Base-by-base conservation (phyloP, 2,888 invertebrate species). In the Phyllotreta cruciferae region DNA sequence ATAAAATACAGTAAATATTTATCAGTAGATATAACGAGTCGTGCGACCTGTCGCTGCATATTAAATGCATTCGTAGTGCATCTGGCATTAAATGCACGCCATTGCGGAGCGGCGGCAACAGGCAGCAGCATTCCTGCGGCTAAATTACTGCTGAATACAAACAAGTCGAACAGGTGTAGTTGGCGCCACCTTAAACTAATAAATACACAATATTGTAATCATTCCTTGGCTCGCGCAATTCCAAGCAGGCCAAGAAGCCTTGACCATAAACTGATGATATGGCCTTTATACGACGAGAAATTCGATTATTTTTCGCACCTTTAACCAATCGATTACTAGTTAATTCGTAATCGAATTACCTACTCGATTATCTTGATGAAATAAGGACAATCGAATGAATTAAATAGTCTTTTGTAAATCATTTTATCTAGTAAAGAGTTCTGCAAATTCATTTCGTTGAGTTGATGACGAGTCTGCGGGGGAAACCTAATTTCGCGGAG, bases 141-240 rank as follows among this genome's bases (percentile, higher is more conserved):
- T 60, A 54, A 66, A 63, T 55, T 47, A 60, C 61, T 52, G 8
- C 35, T 49, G 58, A 50, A 39, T 37, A 61, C 62, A 57, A 66
- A 68, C 68, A 66, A 64, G 68, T 68, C 49, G 56, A 52, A 60
- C 68, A 68, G 62, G 68, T 68, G 66, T 60, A 66, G 45, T 60
- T 68, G 68, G 68, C 68, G 68, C 68, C 68, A 68, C 64, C 60
- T 64, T 64, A 50, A 37, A 54, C 52, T 61, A 57, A 62, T 63
- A 61, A 37, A 49, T 35, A 58, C 61, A 49, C 36, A 58, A 36
- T 53, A n/a, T 11, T 38, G 38, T 53, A 14, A 11, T 50, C n/a
- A 36, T 50, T 24, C 39, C 14, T 8, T 38, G 10, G 13, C 7
- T 36, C 11, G 13, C 13, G 9, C 38, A 38, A 53, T 24, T 24